A percentile compares a stretch with the other conserved stretches of the same genome.
phyloP scores from a whole-genome alignment of 2,797 vertebrate species.

The Sebastes flavidus region DNA sequence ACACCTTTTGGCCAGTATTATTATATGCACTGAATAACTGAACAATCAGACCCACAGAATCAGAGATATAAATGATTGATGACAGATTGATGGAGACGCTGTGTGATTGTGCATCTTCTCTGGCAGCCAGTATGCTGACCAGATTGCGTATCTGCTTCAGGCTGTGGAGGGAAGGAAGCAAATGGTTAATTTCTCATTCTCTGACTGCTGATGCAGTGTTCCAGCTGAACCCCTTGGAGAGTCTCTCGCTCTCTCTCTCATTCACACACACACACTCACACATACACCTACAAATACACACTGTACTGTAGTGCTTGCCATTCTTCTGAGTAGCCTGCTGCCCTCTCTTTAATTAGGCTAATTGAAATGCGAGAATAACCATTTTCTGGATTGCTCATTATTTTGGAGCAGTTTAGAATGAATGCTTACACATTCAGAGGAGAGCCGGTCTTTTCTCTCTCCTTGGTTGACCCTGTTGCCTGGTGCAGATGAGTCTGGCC shows the following conservation, averaged over 20 bases:
- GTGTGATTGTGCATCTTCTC: constrained; percentile 25
- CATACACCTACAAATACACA: constrained; percentile 33
- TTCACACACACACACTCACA: constrained; percentile 4
- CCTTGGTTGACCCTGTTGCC: constrained; percentile 31
- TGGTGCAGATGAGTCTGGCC: background rate
- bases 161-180: constrained; percentile 46
- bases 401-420: constrained; percentile 69
- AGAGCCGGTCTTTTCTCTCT: background rate
- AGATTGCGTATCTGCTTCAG: constrained; percentile 52
- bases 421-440: constrained; percentile 24
- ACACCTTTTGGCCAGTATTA: background rate
- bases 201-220: constrained; percentile 74
- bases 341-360: constrained; percentile 80
- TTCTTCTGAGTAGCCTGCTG: constrained; percentile 59
- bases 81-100: constrained; percentile 17
- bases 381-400: constrained; percentile 79
- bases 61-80: constrained; percentile 22
- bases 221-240: constrained; percentile 68
- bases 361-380: constrained; percentile 81
- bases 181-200: constrained; percentile 70
- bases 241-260: constrained; percentile 20
- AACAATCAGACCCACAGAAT: background rate
- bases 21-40: background rate
- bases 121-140: constrained; percentile 24
- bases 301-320: constrained; percentile 38